Conservation (phyloP, 92 coral and sea anemone species). For the Zoanthus sociatus region DNA sequence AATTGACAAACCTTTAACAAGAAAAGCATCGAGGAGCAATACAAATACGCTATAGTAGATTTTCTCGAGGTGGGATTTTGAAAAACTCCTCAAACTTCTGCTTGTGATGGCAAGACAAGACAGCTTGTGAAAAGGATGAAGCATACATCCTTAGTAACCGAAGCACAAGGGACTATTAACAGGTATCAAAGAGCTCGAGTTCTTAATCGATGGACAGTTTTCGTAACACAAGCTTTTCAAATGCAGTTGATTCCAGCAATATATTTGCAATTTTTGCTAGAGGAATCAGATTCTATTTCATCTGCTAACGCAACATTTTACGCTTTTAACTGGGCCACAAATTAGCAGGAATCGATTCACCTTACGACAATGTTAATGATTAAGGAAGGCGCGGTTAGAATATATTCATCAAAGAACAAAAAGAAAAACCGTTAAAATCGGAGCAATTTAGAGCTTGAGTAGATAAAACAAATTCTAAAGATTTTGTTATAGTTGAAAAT, state of each 20-base stretch:
- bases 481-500: too few relatives aligned
- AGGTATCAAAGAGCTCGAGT: conserved; percentile 48
- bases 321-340: conserved; percentile 41
- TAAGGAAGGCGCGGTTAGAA: conserved; percentile 38
- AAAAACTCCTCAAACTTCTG: not conserved
- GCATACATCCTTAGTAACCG: conserved; percentile 49
- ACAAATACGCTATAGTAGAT: too few relatives aligned
- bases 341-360: conserved; percentile 36
- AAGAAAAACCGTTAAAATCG: too few relatives aligned
- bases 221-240: conserved; percentile 29
- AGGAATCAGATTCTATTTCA: conserved; percentile 40
- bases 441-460: too few relatives aligned
- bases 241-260: conserved; percentile 35
- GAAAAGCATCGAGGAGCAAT: too few relatives aligned
- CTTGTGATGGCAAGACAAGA: not conserved
- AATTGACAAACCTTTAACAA: too few relatives aligned
- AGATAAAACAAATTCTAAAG: too few relatives aligned
- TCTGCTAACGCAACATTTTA: conserved; percentile 38
- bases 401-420: not conserved
- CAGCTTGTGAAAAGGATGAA: conserved; percentile 36
- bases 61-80: conserved; percentile 9
- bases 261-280: conserved; percentile 46
- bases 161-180: conserved; percentile 43
- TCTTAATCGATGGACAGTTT: conserved; percentile 43
- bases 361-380: conserved; percentile 32